A percentile compares a stretch with the other conserved stretches of the same genome.
phyloP scores from a whole-genome alignment of 2,113 vertebrate species.

The Pheucticus melanocephalus region DNA sequence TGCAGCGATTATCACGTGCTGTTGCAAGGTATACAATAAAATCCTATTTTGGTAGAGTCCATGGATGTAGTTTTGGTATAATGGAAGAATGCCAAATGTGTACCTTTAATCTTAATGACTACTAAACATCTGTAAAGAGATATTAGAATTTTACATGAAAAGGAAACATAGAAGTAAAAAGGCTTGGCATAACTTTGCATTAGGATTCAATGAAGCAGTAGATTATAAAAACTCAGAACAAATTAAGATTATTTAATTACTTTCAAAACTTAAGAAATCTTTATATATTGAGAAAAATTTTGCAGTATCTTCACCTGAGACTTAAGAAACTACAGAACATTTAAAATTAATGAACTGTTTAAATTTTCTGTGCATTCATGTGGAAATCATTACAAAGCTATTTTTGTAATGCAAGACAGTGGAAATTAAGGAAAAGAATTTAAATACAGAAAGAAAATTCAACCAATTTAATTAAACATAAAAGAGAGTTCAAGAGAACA shows the following conservation, averaged over 20 bases:
- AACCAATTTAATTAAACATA: constrained; percentile 1
- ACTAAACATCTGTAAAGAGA: neutral
- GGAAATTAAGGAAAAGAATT: neutral
- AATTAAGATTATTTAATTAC: neutral
- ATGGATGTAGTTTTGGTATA: neutral
- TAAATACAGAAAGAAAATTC: neutral
- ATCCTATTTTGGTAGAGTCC: neutral
- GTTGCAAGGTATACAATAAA: neutral
- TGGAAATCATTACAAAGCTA: constrained; percentile 1
- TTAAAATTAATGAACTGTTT: neutral
- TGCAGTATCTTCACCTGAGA: neutral
- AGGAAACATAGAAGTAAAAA: neutral
- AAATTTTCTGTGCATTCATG: neutral
- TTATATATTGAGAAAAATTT: neutral
- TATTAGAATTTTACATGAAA: neutral
- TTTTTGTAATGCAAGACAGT: neutral
- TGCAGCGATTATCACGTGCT: neutral
- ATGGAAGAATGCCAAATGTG: neutral
- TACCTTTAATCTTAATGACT: neutral
- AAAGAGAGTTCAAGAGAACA: neutral
- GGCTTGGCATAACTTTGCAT: accelerated
- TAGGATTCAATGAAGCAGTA: neutral
- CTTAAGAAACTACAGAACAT: neutral
- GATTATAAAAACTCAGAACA: neutral
- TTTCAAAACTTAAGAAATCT: neutral